These are phyloP conservation scores for Agrypnus murinus DNA, from an alignment of 2,888 invertebrate species.

Conservation along the genomic window DNA sequence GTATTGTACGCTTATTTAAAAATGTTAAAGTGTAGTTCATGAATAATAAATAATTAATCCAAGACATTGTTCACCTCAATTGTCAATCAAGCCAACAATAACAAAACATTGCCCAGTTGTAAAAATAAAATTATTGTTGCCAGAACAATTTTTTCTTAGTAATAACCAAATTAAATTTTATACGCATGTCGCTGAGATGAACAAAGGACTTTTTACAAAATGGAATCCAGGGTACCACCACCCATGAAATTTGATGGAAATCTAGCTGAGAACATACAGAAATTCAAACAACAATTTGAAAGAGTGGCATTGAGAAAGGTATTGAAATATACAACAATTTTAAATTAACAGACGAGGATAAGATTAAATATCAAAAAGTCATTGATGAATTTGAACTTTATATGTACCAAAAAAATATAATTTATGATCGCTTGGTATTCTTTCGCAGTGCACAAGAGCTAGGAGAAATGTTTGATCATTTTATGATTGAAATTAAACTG, in stretches of 20 bases:
- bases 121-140: too few species aligned
- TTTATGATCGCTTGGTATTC: slow-evolving; percentile 39
- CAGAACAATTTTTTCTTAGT: too few species aligned
- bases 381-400: too few species aligned
- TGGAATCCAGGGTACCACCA: slow-evolving; percentile 33
- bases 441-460: neutral
- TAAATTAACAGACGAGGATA: slow-evolving; percentile 51
- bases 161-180: too few species aligned
- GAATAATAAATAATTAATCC: too few species aligned
- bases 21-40: too few species aligned
- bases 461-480: slow-evolving; percentile 20
- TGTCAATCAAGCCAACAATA: too few species aligned
- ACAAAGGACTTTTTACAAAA: slow-evolving; percentile 11
- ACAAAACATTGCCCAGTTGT: too few species aligned
- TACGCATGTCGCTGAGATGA: neutral
- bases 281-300: slow-evolving; percentile 55
- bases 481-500: neutral
- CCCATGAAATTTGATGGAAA: slow-evolving; percentile 40
- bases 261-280: slow-evolving; percentile 54
- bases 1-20: too few species aligned
- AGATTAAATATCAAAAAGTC: slow-evolving; percentile 47
- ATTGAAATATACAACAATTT: slow-evolving; percentile 58
- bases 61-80: too few species aligned
- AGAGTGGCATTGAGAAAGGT: slow-evolving; percentile 56
- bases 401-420: slow-evolving; percentile 47